phyloP scores from a whole-genome alignment of 1,140 invertebrate genomes.

The Pogonomyrmex californicus region DNA sequence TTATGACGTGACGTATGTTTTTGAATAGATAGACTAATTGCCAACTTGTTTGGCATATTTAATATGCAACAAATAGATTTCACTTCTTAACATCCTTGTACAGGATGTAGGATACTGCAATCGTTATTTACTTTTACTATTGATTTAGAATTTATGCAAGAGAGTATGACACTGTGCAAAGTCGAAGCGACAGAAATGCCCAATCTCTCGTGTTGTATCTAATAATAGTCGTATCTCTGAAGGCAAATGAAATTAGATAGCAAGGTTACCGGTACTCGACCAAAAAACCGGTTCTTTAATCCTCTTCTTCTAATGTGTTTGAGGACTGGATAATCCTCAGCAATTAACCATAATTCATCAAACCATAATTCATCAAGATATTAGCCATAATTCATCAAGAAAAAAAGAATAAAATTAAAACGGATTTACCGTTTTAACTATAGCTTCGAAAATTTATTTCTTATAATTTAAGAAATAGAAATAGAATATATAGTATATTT shows the following conservation, averaged over 20 bases:
- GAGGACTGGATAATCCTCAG: background rate
- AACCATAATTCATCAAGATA: background rate
- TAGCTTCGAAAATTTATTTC: background rate
- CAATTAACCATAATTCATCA: background rate
- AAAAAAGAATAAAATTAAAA: background rate
- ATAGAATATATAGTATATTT: background rate
- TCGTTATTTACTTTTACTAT: background rate
- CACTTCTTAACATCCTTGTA: background rate
- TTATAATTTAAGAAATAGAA: background rate
- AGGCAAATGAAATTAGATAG: slow-evolving; percentile 5
- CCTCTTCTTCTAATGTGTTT: background rate
- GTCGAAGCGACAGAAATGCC: background rate
- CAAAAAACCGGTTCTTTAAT: slow-evolving; percentile 44
- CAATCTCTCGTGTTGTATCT: background rate
- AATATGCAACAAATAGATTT: background rate
- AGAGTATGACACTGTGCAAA: background rate
- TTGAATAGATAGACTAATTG: background rate
- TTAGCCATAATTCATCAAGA: background rate
- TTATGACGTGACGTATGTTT: background rate
- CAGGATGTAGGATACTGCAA: background rate
- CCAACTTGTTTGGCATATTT: background rate
- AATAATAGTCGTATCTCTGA: background rate
- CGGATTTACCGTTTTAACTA: background rate
- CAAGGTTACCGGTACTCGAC: slow-evolving; percentile 16
- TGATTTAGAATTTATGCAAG: slow-evolving; percentile 14